Base-by-base conservation (phyloP, 64 coral and sea anemone species). In the Montipora capricornis region DNA sequence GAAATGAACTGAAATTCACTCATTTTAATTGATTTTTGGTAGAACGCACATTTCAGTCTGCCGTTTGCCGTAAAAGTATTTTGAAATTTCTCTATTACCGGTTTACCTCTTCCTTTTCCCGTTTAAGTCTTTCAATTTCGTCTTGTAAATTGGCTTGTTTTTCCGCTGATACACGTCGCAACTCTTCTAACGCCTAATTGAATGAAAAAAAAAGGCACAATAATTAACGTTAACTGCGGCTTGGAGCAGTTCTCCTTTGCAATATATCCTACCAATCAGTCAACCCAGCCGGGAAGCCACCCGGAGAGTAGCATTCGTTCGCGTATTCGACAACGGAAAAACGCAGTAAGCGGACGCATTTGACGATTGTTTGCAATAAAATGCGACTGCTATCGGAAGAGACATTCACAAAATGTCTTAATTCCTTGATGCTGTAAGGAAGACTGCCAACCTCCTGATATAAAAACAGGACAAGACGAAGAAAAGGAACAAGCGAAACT, bases 71-170 rank as follows among this genome's bases (percentile, higher is more conserved):
- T 11, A 8, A 57, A 57, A 57, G 1, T 37, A 37, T 57, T 8
- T 57, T 57, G 53, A 57, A 57, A 57, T 6, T 57, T 57, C 6
- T 57, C 11, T 8, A 57, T 57, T 11, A 57, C 1, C 11, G 15
- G 70, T 71, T 55, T 3, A 93, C 91, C 91, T 93, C 81, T 69
- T 93, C 82, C 91, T 93, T 93, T 44, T 93, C 91, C 2, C 20
- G 20, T 71, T 77, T 93, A 9, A 93, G 91, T 78, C 69, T 84
- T 8, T 93, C 58, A 37, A 93, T 85, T 87, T 93, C 73, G 45
- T 87, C 51, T 61, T 87, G 82, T 10, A 93, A 55, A 29, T 51
- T 75, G 7, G 15, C 12, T 75, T 93, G 92, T 70, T 57, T 87
- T 53, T 80, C 83, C 46, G 15, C 86, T 11, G 92, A 85, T 70